Conservation (phyloP, 2,888 invertebrate species). For the Uloborus plumipes region DNA sequence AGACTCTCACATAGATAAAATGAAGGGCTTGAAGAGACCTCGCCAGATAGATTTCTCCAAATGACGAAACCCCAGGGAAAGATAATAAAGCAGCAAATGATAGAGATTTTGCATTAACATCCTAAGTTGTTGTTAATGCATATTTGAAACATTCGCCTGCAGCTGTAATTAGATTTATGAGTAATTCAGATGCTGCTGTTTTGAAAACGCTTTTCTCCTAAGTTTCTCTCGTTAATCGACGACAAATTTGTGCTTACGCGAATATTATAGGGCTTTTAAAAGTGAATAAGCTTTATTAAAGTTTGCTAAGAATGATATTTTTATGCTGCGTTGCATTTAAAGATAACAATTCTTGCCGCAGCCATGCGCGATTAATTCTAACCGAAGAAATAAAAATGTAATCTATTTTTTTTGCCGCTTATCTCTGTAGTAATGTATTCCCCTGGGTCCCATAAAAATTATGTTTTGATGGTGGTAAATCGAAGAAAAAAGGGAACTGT, state of each 20-base stretch:
- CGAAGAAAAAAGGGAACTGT: constrained; percentile 9
- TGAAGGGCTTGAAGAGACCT: constrained; percentile 11
- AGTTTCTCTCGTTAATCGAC: constrained; percentile 47
- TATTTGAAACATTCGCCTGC: constrained; percentile 55
- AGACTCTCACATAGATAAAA: constrained; percentile 28
- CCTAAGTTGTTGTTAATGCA: constrained; percentile 63
- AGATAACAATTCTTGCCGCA: constrained; percentile 46
- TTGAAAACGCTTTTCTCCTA: constrained; percentile 38
- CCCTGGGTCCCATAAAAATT: constrained; percentile 47
- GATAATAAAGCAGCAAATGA: constrained; percentile 60
- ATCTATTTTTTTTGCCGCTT: constrained; percentile 20
- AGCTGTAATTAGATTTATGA: constrained; percentile 62
- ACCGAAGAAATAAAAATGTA: constrained; percentile 51
- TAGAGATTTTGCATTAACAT: constrained; percentile 59
- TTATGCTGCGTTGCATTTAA: constrained; percentile 45
- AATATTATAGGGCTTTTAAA: constrained; percentile 50
- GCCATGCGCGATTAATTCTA: constrained; percentile 41
- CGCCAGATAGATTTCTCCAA: constrained; percentile 33
- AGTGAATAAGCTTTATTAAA: constrained; percentile 57
- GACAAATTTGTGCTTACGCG: constrained; percentile 52
- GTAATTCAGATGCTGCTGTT: constrained; percentile 42
- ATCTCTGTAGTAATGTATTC: constrained; percentile 29
- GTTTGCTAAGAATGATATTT: constrained; percentile 40
- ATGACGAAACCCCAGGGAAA: constrained; percentile 54
- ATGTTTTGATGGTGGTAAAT: constrained; percentile 14